Base-by-base conservation (phyloP, 2,113 vertebrate species). In the Trematomus loennbergii region DNA sequence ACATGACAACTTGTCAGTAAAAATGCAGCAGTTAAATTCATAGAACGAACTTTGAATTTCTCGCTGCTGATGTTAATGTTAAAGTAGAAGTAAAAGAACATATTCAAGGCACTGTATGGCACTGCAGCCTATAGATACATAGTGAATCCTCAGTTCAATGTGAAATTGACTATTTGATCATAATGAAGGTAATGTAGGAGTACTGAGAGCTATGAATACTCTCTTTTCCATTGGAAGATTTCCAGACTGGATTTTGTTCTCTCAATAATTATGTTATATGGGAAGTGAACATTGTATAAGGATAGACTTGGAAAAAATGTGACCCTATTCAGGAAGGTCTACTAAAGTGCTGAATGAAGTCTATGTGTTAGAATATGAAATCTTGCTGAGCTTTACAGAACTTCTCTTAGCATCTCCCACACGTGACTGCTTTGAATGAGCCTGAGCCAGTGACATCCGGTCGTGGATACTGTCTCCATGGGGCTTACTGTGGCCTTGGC, bases 401-500 rank as follows among this genome's bases (percentile, higher is more conserved):
- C 60, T 52, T 95, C 91, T 62, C 87, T 94, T 61, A 97, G 94
- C 90, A 96, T 96, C 84, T 96, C 94, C 96, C 96, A 97, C 72
- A 96, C 95, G 67, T 95, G 93, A 86, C 97, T 97, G 77, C 85
- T 93, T 83, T 97, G 95, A 73, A 94, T 90, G 95, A 60, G 95
- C 90, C 90, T 94, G 94, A 84, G 94, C 94, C 88, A 89, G 82
- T 89, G 93, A 87, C 93, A 98, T 95, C 86, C 95, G 94, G 64
- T 95, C 90, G 48, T 77, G 86, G 91, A 95, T 91, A n/a, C 78
- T 93, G 73, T 96, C 96, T 79, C 87, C 88, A 17, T 88, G 79
- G 57, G 96, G 96, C 89, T 97, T 97, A 87, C 94, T 96, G 84
- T 96, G 64, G 89, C 92, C 95, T 97, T 98, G 52, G 96, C 96